Base-by-base conservation (phyloP, 2,888 invertebrate species). In the Pterostichus niger region DNA sequence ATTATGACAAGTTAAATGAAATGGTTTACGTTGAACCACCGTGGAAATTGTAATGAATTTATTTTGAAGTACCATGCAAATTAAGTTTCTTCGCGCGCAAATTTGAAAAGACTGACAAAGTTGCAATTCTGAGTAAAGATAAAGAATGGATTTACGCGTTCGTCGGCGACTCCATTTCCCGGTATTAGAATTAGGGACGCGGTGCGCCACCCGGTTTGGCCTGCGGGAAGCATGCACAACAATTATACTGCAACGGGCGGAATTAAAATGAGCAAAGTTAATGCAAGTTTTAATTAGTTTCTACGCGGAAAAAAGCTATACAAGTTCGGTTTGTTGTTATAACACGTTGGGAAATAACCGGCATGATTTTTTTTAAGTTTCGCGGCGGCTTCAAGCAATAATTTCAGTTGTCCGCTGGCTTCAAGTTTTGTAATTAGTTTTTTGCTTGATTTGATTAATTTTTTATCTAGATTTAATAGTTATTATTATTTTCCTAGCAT, bases 211-310 rank as follows among this genome's bases (percentile, higher is more conserved):
- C 49, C 17, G 10, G 49, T 9, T 24, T 75, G 33, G 75, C 75
- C 52, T 31, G 75, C 68, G 81, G 81, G 73, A 73, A 71, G 73
- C 81, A 81, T 81, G 81, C 81, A 81, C 81, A 52, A 80, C 68
- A 81, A 81, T 81, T 81, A 81, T 80, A 68, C 17, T 81, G 81
- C 71, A 81, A 40, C 81, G 71, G 44, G 35, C 44, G 17, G 54
- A 68, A 71, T 81, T 71, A 81, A 81, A 81, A 71, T 71, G 71
- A 81, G 71, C 56, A 81, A 81, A 81, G 71, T 81, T 81, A 81
- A 81, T 81, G 81, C 81, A 81, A 81, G 71, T 81, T 81, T 81
- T 71, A 81, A 81, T 81, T 81, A 81, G 81, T 81, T 81, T 71
- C 54, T 33, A 15, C 35, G 44, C 33, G 15, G 71, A 54, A 81